These are phyloP conservation scores for Pygocentrus nattereri DNA, from an alignment of 2,797 vertebrate species.

Conservation along the genomic window DNA sequence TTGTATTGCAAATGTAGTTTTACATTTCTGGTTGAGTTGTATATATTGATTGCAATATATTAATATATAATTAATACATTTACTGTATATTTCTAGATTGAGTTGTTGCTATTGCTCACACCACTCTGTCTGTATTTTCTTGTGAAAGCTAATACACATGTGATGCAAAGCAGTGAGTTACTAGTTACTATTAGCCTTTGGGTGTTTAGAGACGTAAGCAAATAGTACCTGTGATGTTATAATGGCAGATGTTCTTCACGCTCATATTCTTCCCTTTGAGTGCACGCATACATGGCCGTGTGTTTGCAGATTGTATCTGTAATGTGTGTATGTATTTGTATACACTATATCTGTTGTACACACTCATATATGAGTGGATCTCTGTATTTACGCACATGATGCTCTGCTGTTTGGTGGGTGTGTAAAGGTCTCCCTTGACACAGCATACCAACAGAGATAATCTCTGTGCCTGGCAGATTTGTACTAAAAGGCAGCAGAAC, in stretches of 20 bases:
- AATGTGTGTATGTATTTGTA: conserved; percentile 9
- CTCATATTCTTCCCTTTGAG: conserved; percentile 6
- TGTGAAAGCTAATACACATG: too few species aligned
- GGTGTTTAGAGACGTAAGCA: neutral
- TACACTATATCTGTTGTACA: conserved; percentile 9
- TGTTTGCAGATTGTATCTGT: conserved; percentile 11
- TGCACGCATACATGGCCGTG: conserved; percentile 18
- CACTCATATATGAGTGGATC: conserved; percentile 18
- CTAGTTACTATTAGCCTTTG: neutral
- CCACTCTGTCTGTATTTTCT: too few species aligned
- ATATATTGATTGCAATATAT: neutral
- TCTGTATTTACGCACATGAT: conserved; percentile 35
- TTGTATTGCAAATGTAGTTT: too few species aligned
- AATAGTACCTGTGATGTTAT: neutral
- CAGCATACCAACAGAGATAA: conserved; percentile 59
- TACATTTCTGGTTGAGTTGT: neutral
- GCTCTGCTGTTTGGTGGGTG: conserved; percentile 29
- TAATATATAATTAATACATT: neutral
- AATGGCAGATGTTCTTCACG: conserved; percentile 12
- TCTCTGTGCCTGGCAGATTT: conserved; percentile 62
- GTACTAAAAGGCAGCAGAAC: conserved; percentile 32
- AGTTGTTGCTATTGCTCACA: neutral
- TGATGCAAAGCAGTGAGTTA: neutral
- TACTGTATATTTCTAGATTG: neutral
- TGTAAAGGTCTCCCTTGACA: conserved; percentile 57